A percentile compares a stretch with the other conserved stretches of the same genome.
These are phyloP conservation scores for Crossaster papposus DNA, from an alignment of 53 echinoderm and acorn worm species.

Conservation along the genomic window DNA sequence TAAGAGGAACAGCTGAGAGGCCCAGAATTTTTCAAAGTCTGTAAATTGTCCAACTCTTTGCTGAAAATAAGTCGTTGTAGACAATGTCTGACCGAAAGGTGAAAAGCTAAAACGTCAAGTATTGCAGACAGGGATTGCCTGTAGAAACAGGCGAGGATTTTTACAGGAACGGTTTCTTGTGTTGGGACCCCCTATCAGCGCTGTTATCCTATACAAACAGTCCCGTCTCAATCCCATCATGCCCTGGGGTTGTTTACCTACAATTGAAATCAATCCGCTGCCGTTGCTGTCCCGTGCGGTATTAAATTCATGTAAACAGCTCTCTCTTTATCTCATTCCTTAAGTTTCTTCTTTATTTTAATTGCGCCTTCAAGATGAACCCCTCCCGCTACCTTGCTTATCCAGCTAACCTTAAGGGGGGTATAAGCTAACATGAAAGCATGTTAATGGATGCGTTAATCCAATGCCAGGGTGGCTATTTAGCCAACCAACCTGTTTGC, in stretches of 20 bases:
- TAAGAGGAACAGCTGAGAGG: no score
- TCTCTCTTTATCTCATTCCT: background rate
- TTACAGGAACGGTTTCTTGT: constrained; percentile 34
- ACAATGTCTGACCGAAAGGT: background rate
- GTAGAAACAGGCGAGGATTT: constrained; percentile 12
- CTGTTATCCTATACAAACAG: constrained; percentile 38
- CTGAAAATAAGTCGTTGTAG: background rate
- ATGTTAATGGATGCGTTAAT: constrained; percentile 19
- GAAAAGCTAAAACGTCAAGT: background rate
- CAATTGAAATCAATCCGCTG: constrained; percentile 52
- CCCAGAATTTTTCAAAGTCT: no score
- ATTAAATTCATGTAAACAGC: constrained; percentile 49
- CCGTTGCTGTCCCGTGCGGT: constrained; percentile 16
- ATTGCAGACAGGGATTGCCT: background rate
- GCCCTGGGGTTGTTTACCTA: constrained; percentile 44
- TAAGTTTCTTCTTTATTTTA: background rate
- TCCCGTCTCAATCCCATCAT: constrained; percentile 43
- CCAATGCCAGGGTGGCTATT: constrained; percentile 6
- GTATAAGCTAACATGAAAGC: constrained; percentile 12
- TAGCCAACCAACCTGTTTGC: background rate
- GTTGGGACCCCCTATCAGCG: background rate
- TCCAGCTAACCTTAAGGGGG: constrained; percentile 24
- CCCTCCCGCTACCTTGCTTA: background rate
- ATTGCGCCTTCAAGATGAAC: constrained; percentile 24
- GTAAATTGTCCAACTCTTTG: background rate